Evolutionary conservation across 2,797 vertebrate genomes (phyloP), one percentile per base, ranked within the genome.

Genomic region (Ptychobarbus kaznakovi): DNA sequence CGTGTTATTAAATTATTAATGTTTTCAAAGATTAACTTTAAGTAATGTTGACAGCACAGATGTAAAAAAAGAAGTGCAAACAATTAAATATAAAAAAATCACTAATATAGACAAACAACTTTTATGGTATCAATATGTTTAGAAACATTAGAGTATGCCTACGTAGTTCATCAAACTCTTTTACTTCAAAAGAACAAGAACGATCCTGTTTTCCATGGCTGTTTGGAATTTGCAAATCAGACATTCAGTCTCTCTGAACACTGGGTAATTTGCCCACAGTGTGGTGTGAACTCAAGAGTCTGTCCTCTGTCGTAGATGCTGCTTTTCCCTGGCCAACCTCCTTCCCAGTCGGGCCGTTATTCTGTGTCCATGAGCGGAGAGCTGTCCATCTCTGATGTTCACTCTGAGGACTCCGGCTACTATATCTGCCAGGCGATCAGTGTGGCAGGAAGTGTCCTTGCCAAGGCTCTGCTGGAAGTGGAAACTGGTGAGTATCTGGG

Each of bases 351-450:
- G 0, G 93, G 96, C 5, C 97, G 96, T 6, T 94, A 97, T 90
- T 96, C 96, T 0, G 98, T 99, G 32, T 97, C 97, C 84, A 94
- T 97, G 89, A 90, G 91, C 0, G 98, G 98, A 1, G 96, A 98
- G 82, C 94, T 99, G 92, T 97, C 94, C 90, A 97, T 99, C 78
- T 58, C 91, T 0, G 94, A 94, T 0, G 96, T 98, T 76, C 97
- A 95, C 88, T 93, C 91, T 0, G 91, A 94, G 2, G 98, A 99
- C n/a, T 96, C 97, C 0, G 98, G 98, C 0, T 97, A 95, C 90
- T 99, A 99, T 84, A 95, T 98, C 89, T 99, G 98, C 93, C 98
- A 99, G 93, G 98, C 98, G 89, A 97, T 99, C 93, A 99, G 97
- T 0, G 97, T 99, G 74, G 98, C 98, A 0, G 98, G 98, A 86